phyloP scores from a whole-genome alignment of 1,140 invertebrate species.

The Temnothorax longispinosus region DNA sequence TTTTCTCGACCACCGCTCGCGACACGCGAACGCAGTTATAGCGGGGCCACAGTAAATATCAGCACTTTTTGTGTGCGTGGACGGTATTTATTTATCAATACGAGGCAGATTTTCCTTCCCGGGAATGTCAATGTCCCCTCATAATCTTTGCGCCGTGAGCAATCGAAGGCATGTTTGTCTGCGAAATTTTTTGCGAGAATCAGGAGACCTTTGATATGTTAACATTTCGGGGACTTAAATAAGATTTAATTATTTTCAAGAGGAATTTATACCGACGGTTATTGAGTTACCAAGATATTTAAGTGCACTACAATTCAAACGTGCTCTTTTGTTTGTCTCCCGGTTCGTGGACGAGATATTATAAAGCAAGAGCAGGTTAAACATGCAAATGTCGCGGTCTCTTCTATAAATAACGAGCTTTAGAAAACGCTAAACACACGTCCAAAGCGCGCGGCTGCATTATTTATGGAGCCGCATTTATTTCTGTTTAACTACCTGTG shows the following conservation, averaged over 20 bases:
- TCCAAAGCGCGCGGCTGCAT: conserved; percentile 14
- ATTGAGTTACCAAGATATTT: background rate
- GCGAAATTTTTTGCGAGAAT: background rate
- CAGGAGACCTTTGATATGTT: background rate
- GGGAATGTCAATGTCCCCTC: background rate
- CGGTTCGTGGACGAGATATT: conserved; percentile 31
- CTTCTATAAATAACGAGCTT: conserved; percentile 40
- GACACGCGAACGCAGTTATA: conserved; percentile 28
- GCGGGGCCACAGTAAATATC: conserved; percentile 35
- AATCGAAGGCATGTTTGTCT: background rate
- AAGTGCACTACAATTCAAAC: conserved; percentile 2
- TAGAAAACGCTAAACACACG: conserved; percentile 46
- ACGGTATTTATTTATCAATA: conserved; percentile 9
- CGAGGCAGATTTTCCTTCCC: background rate
- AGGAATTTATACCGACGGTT: background rate
- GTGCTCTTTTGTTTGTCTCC: background rate
- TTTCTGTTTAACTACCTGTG: conserved; percentile 37
- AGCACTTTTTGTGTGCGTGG: background rate
- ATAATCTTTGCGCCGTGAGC: background rate
- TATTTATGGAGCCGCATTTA: conserved; percentile 40
- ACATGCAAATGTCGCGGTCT: conserved; percentile 34
- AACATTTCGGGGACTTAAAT: background rate
- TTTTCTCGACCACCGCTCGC: conserved; percentile 17
- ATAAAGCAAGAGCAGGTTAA: conserved; percentile 18
- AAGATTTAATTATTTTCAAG: background rate